phyloP scores from a whole-genome alignment of 2,797 vertebrate genomes.

The Arremon brunneinucha region DNA sequence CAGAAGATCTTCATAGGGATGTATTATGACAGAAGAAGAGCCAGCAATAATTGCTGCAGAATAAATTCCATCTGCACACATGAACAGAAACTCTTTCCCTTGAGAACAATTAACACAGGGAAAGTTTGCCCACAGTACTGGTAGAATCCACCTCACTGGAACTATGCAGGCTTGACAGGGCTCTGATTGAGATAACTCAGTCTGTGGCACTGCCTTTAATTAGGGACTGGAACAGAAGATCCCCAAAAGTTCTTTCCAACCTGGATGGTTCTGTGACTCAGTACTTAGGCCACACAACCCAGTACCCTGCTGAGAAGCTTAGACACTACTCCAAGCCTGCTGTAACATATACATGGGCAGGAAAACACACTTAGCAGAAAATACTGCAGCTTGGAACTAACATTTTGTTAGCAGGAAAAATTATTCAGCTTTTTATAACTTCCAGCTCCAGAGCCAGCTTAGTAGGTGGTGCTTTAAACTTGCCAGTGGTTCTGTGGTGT shows the following conservation, averaged over 20 bases:
- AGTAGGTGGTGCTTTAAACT: neutral
- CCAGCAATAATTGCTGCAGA: neutral
- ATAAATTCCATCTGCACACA: neutral
- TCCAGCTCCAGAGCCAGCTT: neutral
- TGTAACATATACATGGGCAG: neutral
- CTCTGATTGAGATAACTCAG: neutral
- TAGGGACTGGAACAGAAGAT: neutral
- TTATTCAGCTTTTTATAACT: neutral
- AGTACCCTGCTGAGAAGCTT: neutral
- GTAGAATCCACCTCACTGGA: neutral
- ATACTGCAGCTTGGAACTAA: neutral
- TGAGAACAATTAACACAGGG: neutral
- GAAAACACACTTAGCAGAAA: neutral
- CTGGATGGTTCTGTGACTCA: neutral
- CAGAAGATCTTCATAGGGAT: neutral
- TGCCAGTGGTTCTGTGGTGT: neutral
- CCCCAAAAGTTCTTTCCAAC: neutral
- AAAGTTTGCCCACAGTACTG: neutral
- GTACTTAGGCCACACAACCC: neutral
- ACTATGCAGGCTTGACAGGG: neutral
- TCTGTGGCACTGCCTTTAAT: neutral
- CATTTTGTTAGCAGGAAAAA: neutral
- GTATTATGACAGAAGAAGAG: neutral
- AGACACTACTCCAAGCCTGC: neutral
- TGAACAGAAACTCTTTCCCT: neutral